phyloP scores from a whole-genome alignment of 2,888 invertebrate species.

The Tribolium freemani region DNA sequence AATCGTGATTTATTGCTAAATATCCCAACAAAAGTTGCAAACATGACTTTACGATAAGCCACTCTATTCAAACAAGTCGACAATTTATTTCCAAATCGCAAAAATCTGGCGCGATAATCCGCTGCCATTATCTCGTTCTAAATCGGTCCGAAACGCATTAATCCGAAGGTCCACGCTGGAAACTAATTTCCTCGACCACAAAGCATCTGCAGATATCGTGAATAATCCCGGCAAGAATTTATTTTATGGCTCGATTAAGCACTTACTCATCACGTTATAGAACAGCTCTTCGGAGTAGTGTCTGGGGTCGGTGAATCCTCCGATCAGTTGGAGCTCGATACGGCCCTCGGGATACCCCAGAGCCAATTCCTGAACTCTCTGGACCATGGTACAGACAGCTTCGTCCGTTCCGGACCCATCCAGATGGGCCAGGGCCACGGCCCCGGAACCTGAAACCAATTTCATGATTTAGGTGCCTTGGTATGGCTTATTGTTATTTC shows the following conservation, averaged over 20 bases:
- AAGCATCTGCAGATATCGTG: constrained; percentile 29
- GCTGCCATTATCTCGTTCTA: background rate
- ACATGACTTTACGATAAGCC: constrained; percentile 6
- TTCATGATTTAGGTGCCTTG: constrained; percentile 24
- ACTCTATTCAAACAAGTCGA: background rate
- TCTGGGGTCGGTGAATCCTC: constrained; percentile 90
- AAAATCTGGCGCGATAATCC: constrained; percentile 2
- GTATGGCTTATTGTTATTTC: constrained; percentile 27
- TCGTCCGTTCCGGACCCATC: constrained; percentile 89
- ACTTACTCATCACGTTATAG: constrained; percentile 89
- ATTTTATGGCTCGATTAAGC: constrained; percentile 14
- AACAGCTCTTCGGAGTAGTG: constrained; percentile 92
- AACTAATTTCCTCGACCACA: constrained; percentile 17
- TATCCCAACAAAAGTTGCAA: constrained; percentile 9
- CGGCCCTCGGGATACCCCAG: constrained; percentile 90
- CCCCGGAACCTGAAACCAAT: constrained; percentile 81
- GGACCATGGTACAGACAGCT: constrained; percentile 86
- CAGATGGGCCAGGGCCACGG: constrained; percentile 86
- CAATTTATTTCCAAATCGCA: constrained; percentile 5
- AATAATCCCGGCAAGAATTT: constrained; percentile 21
- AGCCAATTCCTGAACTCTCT: constrained; percentile 88
- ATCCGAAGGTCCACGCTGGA: constrained; percentile 19
- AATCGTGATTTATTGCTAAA: constrained; percentile 30
- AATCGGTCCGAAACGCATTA: constrained; percentile 22
- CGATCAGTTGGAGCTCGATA: constrained; percentile 90